Base-by-base conservation (phyloP, 2,797 vertebrate genomes). In the Aquila chrysaetos region DNA sequence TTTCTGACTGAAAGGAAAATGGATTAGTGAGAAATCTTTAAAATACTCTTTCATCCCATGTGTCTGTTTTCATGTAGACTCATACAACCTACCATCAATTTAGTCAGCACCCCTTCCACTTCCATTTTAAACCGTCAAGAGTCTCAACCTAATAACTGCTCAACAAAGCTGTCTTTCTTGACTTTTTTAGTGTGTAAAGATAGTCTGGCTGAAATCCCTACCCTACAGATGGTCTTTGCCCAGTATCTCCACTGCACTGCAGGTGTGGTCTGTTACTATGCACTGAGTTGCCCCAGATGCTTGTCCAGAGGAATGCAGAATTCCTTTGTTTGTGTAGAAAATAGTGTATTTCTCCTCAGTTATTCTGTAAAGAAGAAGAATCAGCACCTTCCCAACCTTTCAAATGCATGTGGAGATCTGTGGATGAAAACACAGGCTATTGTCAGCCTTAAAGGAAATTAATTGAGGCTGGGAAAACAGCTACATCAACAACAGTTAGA, bases 251-350 rank as follows among this genome's bases (percentile, higher is more conserved):
- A 22, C 13, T 5, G 2, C 9, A 46, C 31, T 59, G 44, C 19
- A 53, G 10, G 10, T 35, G 18, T 27, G 22, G n/a, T 43, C 51
- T 51, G 28, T 65, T 69, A 51, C 24, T 35, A 17, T 28, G 10
- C 10, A n/a, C 0, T 0, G 16, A 63, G 7, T 10, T 53, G 33
- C 18, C 39, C 51, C 7, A 1, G 1, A 4, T 41, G 11, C 9
- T 63, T 76, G 14, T 24, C 16, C 46, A 73, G 37, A 89, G 81
- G 22, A 92, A 51, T 0, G 5, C 2, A 54, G 11, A 77, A 39
- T 70, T 51, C 46, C 11, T 78, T 78, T 68, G 2, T 70, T 74
- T 54, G 19, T 76, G 15, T 19, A 63, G 53, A 60, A 88, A 73
- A 64, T 2, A 5, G 39, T 27, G 67, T 54, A 10, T 65, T 88